Percentiles rank a stretch among this genome's conserved stretches.
Evolutionary conservation across 2,797 vertebrate genomes (phyloP).

Genomic region (Gallinago solitaria): DNA sequence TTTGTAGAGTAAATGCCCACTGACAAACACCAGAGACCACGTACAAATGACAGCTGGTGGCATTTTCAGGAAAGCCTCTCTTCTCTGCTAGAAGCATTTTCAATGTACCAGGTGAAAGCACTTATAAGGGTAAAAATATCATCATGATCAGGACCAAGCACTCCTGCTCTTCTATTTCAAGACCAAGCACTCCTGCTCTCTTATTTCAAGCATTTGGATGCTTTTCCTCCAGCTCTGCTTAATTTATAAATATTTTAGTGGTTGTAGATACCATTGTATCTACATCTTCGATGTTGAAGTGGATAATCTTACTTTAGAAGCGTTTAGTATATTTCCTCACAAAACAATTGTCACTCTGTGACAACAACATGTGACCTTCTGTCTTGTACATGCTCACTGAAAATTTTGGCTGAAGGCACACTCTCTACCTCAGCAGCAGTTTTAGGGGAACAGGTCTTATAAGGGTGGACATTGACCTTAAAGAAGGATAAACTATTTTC

Average conservation of each 20-base stretch:
- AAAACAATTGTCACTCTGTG: background rate
- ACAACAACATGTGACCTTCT: background rate
- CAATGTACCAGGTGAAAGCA: background rate
- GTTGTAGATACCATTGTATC: background rate
- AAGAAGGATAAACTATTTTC: background rate
- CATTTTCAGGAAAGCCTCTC: background rate
- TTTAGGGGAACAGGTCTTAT: background rate
- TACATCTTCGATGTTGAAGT: background rate
- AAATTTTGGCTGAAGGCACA: background rate
- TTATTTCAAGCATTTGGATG: background rate
- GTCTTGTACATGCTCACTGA: background rate
- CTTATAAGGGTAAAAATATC: background rate
- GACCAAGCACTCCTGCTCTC: background rate
- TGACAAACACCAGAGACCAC: background rate
- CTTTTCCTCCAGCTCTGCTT: background rate
- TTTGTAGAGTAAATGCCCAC: background rate
- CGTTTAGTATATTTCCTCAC: background rate
- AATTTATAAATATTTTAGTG: constrained; percentile 16
- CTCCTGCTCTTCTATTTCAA: background rate
- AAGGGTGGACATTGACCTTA: background rate
- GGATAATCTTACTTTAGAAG: background rate
- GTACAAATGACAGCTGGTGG: background rate
- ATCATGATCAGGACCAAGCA: background rate
- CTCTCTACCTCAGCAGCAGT: background rate
- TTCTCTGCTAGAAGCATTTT: background rate